Percentiles rank a stretch among this genome's conserved stretches.
Conservation (phyloP, 1,140 invertebrate genomes). For the Orussus abietinus region DNA sequence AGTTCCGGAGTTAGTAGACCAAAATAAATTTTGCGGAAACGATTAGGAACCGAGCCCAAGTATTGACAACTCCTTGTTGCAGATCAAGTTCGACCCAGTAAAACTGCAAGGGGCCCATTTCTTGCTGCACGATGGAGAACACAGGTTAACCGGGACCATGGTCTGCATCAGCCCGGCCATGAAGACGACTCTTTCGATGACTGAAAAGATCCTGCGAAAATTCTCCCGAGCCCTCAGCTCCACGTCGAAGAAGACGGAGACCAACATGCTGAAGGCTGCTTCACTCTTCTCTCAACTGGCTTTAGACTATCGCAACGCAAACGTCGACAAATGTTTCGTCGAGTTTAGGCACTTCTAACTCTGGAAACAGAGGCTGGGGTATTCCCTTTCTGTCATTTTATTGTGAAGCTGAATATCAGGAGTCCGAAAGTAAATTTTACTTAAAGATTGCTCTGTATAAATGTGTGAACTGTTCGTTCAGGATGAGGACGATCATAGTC, state of each 20-base stretch:
- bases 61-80: not conserved
- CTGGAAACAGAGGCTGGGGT: too few relatives aligned
- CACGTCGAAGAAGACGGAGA: not conserved
- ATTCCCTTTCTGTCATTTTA: too few relatives aligned
- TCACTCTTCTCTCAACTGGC: not conserved
- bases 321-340: not conserved
- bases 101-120: constrained; percentile 17
- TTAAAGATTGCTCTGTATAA: constrained; percentile 26
- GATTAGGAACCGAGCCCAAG: not conserved
- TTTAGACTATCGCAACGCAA: not conserved
- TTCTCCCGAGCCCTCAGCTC: not conserved
- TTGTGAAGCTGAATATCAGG: too few relatives aligned
- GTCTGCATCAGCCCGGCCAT: not conserved
- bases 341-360: too few relatives aligned
- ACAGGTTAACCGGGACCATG: too few relatives aligned
- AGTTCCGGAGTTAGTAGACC: constrained; percentile 13
- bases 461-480: constrained; percentile 71
- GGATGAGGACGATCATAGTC: constrained; percentile 74
- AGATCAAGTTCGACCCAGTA: constrained; percentile 17
- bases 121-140: constrained; percentile 19
- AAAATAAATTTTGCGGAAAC: too few relatives aligned
- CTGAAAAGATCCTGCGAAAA: not conserved
- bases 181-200: not conserved
- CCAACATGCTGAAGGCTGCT: not conserved
- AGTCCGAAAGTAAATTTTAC: constrained; percentile 6